Evolutionary conservation across 2,888 invertebrate genomes (phyloP), one percentile per base, ranked within the genome.

Genomic region (Papilio protenor): DNA sequence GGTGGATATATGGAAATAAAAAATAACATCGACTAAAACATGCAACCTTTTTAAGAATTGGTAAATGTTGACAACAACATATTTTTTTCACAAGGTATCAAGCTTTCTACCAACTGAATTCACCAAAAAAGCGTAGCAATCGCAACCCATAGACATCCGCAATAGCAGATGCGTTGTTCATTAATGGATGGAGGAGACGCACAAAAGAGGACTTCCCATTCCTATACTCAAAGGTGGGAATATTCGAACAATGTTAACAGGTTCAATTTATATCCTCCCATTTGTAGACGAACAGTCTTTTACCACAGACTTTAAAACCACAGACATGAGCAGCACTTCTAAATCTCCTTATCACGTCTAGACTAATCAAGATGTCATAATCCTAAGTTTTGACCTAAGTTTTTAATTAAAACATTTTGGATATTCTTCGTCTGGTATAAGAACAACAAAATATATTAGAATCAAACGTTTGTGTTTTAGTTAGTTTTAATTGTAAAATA

Each of bases 281-380:
- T 23, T 59, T 59, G 23, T 23, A 59, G 11, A 23, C 4, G 11
- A 59, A 23, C 21, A 23, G 66, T 27, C 33, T 14, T 64, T 33
- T 64, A 64, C 64, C 64, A 18, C 64, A 64, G 33, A 64, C 27
- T 23, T 14, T 61, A 14, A 23, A 61, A 61, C 2, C 33, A 64
- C 64, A 27, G 64, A 64, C 64, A 18, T 33, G 64, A 16, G 23
- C 14, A 8, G 27, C 18, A 64, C 64, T 18, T 64, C 11, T 11
- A 66, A n/a, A 16, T 33, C 33, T 66, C 10, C 66, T n/a, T 66
- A 40, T 11, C 18, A n/a, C 40, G 66, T 40, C 66, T 66, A 66
- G 66, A 66, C 66, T 40, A 40, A 66, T 66, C 66, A 66, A 66
- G 40, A 40, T 66, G 40, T n/a, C 6, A n/a, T 66, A 66, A 66